Conservation (phyloP, 2,797 vertebrate genomes). For the Psittacula derbiana region DNA sequence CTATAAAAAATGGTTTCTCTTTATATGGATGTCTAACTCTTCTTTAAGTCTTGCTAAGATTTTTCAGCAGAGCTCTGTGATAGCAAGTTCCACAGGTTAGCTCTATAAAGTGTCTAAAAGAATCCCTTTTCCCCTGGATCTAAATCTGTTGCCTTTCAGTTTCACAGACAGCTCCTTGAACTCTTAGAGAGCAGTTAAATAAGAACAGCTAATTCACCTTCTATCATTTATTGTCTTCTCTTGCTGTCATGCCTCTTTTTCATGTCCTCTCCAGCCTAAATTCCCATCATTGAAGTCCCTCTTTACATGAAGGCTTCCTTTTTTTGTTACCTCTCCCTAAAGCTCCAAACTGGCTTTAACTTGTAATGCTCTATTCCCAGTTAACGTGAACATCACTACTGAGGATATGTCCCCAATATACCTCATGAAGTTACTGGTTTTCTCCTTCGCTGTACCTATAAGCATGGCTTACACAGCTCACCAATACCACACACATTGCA, state of each 20-base stretch:
- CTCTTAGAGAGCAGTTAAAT: background rate
- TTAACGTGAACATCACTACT: background rate
- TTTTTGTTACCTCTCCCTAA: background rate
- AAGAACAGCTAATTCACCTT: background rate
- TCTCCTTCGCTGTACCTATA: background rate
- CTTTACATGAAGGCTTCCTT: background rate
- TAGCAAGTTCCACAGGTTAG: background rate
- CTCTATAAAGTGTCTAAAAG: background rate
- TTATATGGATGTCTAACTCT: background rate
- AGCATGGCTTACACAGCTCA: background rate
- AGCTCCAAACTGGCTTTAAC: background rate
- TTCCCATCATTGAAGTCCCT: background rate
- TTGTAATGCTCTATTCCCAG: background rate
- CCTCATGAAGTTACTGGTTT: background rate
- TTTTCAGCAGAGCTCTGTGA: background rate
- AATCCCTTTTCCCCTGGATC: fast-evolving
- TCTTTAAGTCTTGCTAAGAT: background rate
- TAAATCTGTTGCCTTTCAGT: background rate
- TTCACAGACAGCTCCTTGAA: background rate
- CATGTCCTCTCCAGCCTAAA: background rate
- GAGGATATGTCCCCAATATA: background rate
- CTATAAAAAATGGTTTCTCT: background rate
- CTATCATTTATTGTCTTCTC: background rate
- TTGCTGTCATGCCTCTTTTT: background rate
- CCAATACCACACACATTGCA: background rate